These are phyloP conservation scores for Apantesis nais DNA, from an alignment of 2,888 invertebrate species.

Conservation along the genomic window DNA sequence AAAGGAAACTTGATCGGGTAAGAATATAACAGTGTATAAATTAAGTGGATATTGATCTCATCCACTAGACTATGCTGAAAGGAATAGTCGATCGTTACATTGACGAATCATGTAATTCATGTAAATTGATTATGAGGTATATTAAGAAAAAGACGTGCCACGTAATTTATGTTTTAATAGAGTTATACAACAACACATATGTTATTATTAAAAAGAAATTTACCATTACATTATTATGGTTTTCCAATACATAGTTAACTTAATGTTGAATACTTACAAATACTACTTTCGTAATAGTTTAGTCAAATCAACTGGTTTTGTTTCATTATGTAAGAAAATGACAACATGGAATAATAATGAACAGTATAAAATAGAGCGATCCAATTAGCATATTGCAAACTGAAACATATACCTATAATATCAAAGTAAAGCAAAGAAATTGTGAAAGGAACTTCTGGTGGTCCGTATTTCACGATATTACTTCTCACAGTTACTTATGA, in stretches of 20 bases:
- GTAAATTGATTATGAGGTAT: slow-evolving; percentile 45
- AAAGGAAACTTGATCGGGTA: not conserved
- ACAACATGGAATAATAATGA: slow-evolving; percentile 21
- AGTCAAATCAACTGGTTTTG: not conserved
- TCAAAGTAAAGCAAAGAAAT: slow-evolving; percentile 37
- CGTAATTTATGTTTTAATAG: slow-evolving; percentile 32
- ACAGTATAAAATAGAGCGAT: slow-evolving; percentile 15
- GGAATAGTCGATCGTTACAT: slow-evolving; percentile 38
- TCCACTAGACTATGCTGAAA: slow-evolving; percentile 33
- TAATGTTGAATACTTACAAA: not conserved
- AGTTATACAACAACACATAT: not conserved
- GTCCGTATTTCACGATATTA: slow-evolving; percentile 39
- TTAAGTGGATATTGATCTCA: slow-evolving; percentile 24
- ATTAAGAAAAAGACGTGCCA: slow-evolving; percentile 29
- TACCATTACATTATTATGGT: not conserved
- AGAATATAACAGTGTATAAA: slow-evolving; percentile 2
- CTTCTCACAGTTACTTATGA: slow-evolving; percentile 27
- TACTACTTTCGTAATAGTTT: slow-evolving; percentile 1
- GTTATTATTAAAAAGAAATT: not conserved
- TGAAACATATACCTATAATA: slow-evolving; percentile 20
- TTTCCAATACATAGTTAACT: not conserved
- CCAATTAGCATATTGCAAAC: slow-evolving; percentile 28
- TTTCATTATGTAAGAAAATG: slow-evolving; percentile 24
- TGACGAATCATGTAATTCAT: slow-evolving; percentile 47
- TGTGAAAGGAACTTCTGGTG: slow-evolving; percentile 43